Percentiles rank a stretch among this genome's conserved stretches.
phyloP scores from a whole-genome alignment of 1,140 invertebrate species.

The Mycetomoellerius zeteki region DNA sequence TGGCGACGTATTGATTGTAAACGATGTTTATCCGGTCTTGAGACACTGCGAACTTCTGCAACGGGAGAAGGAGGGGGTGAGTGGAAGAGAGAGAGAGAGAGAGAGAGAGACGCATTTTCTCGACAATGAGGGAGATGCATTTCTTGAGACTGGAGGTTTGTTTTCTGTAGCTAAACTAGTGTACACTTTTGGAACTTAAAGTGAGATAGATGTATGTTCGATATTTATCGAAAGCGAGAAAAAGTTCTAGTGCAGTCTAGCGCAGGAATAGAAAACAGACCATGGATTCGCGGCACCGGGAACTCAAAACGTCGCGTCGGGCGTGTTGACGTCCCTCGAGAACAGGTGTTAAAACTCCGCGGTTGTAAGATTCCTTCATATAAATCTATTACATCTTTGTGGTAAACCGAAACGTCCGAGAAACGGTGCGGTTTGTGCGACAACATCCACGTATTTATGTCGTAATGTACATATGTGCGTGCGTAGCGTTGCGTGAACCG shows the following conservation, averaged over 20 bases:
- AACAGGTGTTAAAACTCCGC: constrained; percentile 17
- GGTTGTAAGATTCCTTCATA: constrained; percentile 15
- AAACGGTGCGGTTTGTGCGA: constrained; percentile 11
- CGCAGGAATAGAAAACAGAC: no score
- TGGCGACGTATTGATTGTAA: background rate
- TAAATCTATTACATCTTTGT: constrained; percentile 45
- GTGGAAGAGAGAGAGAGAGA: no score
- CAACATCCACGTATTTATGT: background rate
- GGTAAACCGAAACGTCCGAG: constrained; percentile 25
- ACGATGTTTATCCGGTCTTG: background rate
- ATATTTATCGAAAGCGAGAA: no score
- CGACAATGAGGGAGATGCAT: background rate
- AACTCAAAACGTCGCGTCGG: background rate
- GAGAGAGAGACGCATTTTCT: background rate
- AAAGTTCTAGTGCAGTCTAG: no score
- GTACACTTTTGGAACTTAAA: no score
- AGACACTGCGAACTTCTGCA: background rate
- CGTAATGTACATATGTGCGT: background rate
- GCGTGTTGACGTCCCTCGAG: background rate
- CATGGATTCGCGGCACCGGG: background rate
- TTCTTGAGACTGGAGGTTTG: background rate
- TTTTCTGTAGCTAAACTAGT: no score
- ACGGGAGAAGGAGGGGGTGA: background rate
- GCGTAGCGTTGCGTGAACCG: constrained; percentile 11
- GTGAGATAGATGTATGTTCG: no score